Conservation (phyloP, 2,797 vertebrate genomes). For the Anomalospiza imberbis region DNA sequence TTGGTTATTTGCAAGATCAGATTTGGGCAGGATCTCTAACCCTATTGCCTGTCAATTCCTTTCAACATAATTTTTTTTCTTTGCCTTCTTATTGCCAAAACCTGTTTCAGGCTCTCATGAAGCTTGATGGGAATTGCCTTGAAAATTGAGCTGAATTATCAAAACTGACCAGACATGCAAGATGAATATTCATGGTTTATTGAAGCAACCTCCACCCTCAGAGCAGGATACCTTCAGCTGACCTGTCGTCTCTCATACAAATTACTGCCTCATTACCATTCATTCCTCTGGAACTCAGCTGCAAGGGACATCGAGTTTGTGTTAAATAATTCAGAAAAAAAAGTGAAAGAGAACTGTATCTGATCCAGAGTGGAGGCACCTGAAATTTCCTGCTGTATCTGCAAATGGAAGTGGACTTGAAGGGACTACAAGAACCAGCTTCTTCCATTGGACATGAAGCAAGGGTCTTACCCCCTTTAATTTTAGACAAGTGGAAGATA, state of each 20-base stretch:
- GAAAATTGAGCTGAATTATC: constrained; percentile 54
- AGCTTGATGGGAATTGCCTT: constrained; percentile 30
- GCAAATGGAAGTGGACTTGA: background rate
- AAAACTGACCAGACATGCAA: constrained; percentile 46
- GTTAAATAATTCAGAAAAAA: constrained; percentile 5
- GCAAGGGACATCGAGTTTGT: accelerated
- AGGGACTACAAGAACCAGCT: background rate
- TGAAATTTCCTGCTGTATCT: background rate
- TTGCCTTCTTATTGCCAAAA: constrained; percentile 31
- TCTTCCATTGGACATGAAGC: background rate
- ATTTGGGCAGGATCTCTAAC: constrained; percentile 61
- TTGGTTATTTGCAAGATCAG: constrained; percentile 53
- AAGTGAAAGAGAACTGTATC: background rate
- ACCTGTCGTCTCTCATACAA: background rate
- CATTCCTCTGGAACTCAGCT: background rate
- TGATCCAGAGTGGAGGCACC: background rate
- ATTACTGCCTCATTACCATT: constrained; percentile 2
- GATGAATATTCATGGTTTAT: constrained; percentile 60
- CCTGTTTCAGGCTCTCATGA: constrained; percentile 23
- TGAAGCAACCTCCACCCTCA: background rate
- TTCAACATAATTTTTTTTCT: constrained; percentile 56
- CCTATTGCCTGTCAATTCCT: constrained; percentile 66
- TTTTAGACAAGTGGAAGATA: background rate
- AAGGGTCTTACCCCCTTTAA: background rate
- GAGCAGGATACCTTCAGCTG: background rate